Percentiles rank a stretch among this genome's conserved stretches.
Evolutionary conservation across 2,113 vertebrate genomes (phyloP).

Genomic region (Nymphicus hollandicus): DNA sequence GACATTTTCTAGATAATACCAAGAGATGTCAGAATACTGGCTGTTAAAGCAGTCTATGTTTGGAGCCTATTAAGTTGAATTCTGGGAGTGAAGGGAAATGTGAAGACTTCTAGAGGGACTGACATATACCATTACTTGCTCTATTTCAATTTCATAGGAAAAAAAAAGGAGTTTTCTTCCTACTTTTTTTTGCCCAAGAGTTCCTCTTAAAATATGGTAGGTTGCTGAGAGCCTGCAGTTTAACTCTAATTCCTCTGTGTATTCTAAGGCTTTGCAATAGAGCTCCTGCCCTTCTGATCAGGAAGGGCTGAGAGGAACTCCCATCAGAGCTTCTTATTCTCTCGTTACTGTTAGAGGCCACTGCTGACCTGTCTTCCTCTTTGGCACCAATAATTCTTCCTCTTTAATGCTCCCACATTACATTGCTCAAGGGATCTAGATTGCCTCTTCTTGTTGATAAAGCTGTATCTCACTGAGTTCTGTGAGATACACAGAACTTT

Average conservation of each 20-base stretch:
- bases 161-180: neutral
- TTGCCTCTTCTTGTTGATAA: neutral
- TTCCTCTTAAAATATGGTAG: neutral
- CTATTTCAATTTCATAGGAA: constrained; percentile 5
- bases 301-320: neutral
- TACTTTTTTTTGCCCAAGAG: neutral
- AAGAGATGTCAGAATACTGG: constrained; percentile 60
- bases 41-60: constrained; percentile 58
- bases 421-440: neutral
- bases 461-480: neutral
- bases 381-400: neutral
- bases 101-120: constrained; percentile 20
- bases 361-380: neutral
- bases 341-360: neutral
- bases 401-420: neutral
- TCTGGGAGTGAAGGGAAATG: constrained; percentile 35
- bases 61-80: constrained; percentile 50
- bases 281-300: neutral
- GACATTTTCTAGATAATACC: constrained; percentile 58
- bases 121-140: neutral
- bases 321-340: neutral
- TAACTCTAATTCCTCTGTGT: neutral
- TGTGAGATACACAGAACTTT: neutral
- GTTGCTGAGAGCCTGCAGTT: neutral
- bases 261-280: neutral